Evolutionary conservation across 2,797 vertebrate species (phyloP).

Genomic region (Phataginus tricuspis): DNA sequence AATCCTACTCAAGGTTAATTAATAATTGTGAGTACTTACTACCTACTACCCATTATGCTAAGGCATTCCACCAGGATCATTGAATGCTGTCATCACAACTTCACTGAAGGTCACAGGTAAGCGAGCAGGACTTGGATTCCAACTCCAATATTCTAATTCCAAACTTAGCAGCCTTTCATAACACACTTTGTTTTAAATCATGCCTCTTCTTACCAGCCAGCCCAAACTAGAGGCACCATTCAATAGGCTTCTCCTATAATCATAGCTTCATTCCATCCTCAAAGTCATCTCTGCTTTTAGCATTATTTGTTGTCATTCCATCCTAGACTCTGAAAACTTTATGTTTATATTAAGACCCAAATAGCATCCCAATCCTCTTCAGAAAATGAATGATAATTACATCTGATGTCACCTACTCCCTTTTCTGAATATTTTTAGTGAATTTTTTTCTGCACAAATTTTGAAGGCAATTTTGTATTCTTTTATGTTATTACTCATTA

Average conservation of each 20-base stretch:
- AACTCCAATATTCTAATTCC: background rate
- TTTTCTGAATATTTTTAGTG: background rate
- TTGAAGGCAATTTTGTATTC: background rate
- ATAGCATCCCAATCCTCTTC: background rate
- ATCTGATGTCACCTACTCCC: background rate
- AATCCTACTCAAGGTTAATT: background rate
- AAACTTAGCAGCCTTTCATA: background rate
- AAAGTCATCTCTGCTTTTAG: background rate
- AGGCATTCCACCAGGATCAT: background rate
- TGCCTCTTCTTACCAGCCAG: background rate
- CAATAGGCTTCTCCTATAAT: background rate
- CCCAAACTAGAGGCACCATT: background rate
- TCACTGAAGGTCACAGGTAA: background rate
- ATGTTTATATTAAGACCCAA: background rate
- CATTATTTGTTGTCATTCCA: background rate
- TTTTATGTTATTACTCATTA: background rate
- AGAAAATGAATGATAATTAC: background rate
- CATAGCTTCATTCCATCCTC: background rate
- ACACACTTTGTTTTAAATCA: background rate
- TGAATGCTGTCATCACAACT: background rate
- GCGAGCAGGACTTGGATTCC: background rate
- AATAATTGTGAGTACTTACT: background rate
- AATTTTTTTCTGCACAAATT: background rate
- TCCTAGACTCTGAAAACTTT: background rate
- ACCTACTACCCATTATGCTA: background rate